Base-by-base conservation (phyloP, 2,888 invertebrate species). In the Rotaria macrura region DNA sequence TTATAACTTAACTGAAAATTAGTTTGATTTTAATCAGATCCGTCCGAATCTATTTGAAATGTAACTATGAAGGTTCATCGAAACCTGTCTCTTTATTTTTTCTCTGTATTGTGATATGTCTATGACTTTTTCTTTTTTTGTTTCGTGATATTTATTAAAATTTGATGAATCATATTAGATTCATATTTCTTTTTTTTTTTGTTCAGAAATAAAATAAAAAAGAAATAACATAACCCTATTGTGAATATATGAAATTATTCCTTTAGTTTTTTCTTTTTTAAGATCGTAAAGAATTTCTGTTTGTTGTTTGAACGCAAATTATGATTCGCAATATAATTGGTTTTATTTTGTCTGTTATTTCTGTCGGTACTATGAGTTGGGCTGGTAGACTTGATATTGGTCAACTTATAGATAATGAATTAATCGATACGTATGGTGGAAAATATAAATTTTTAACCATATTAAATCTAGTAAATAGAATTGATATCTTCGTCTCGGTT, bases 361-460 rank as follows among this genome's bases (percentile, higher is more conserved):
- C 34, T 25, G 34, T 14, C n/a, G 43, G 23, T 43, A 25, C 43
- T 25, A 79, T 43, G 79, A 10, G 25, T n/a, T 43, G 43, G 79
- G 43, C 43, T 14, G 25, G 40, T n/a, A 79, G 43, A 43, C 43
- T 79, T 79, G 43, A 79, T 20, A 43, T 14, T 43, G 4, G 3
- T 43, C 25, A 7, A 43, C 0, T 7, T 79, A 25, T 3, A 4
- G 7, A 79, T 43, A 43, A n/a, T 43, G 79, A 79, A 43, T 40
- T 79, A n/a, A n/a, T 10, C 2, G n/a, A 7, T n/a, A 25, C 79
- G 40, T 2, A 23, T 49, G 86, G 86, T 40, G 86, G 86, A 14
- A 65, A 84, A 40, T 84, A 55, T 54, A 86, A 86, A 57, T 86
- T 52, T 84, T 84, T 86, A 49, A 86, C 86, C 47, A 84, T 86